phyloP scores from a whole-genome alignment of 2,888 invertebrate species.

The Taphrorychus bicolor region DNA sequence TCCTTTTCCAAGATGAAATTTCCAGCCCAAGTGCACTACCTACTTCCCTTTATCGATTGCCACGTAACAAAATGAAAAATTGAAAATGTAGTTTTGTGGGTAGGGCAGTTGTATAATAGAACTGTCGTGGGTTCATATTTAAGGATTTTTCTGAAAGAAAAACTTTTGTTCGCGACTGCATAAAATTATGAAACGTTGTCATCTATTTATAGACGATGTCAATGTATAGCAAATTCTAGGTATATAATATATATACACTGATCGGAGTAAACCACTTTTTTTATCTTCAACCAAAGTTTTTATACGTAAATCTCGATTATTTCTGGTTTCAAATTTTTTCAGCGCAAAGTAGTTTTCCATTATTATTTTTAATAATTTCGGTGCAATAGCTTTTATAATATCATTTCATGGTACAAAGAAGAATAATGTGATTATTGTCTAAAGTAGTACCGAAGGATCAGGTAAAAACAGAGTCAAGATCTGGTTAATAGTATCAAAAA shows the following conservation, averaged over 20 bases:
- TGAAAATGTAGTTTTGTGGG: constrained; percentile 9
- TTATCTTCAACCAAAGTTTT: neutral
- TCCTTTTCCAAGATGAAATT: constrained; percentile 18
- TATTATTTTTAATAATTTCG: constrained; percentile 31
- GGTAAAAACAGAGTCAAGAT: constrained; percentile 46
- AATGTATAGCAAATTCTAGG: too few species aligned
- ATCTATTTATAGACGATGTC: too few species aligned
- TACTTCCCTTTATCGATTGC: constrained; percentile 17
- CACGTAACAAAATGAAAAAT: constrained; percentile 21
- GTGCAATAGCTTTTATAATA: constrained; percentile 29
- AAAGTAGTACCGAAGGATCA: constrained; percentile 29
- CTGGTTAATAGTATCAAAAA: constrained; percentile 51
- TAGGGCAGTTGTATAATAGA: constrained; percentile 8
- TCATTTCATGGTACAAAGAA: constrained; percentile 35
- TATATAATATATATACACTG: too few species aligned
- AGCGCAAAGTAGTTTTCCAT: constrained; percentile 7
- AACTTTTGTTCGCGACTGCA: too few species aligned
- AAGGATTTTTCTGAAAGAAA: too few species aligned
- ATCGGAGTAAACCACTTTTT: constrained; percentile 7
- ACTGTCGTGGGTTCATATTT: neutral
- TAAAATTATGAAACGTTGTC: too few species aligned
- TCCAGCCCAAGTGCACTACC: constrained; percentile 21
- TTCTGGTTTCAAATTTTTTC: constrained; percentile 14
- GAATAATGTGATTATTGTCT: constrained; percentile 29
- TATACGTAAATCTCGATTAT: constrained; percentile 13